Evolutionary conservation across 2,888 invertebrate genomes (phyloP), one percentile per base, ranked within the genome.

Genomic region (Oeneis ivallda): DNA sequence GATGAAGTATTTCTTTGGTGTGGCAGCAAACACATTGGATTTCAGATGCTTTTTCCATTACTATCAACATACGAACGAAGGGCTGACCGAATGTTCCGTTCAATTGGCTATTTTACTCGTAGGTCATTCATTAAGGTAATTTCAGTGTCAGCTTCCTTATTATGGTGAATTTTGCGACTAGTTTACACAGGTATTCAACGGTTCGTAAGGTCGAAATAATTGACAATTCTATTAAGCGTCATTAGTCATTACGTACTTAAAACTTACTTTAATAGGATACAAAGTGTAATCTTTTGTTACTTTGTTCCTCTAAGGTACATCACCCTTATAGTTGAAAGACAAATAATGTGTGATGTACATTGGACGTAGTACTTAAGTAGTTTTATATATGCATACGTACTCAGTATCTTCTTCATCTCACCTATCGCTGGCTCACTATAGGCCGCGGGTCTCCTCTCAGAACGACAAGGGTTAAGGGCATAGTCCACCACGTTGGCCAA

Each of bases 161-260:
- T 68, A 65, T 58, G 50, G 53, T 62, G 47, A 68, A 59, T 65
- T 64, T 61, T 58, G 58, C 64, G 57, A 50, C 39, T 54, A 37
- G 34, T 17, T 68, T 53, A 47, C 52, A 57, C 57, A 63, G 17
- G 56, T 49, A 68, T 68, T 67, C 64, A 68, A 41, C 68, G 58
- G 39, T 56, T 49, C 39, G 54, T 70, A 71, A 71, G 71, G 71
- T 70, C 71, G 66, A 58, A 64, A 57, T 64, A 71, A 71, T 71
- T 68, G 66, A 70, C 71, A 54, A 57, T 52, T 57, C 57, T 41
- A 57, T 32, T 57, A 45, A 19, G 57, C 57, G 39, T 54, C 17
- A 54, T 54, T 54, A 54, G 39, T 54, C 17, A 54, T 54, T 54
- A 54, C 17, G 37, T 39, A 11, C 34, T n/a, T 17, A 37, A 15